Base-by-base conservation (phyloP, 37 sponge, comb jelly and placozoan genomes). In the Aplysina aerophoba region DNA sequence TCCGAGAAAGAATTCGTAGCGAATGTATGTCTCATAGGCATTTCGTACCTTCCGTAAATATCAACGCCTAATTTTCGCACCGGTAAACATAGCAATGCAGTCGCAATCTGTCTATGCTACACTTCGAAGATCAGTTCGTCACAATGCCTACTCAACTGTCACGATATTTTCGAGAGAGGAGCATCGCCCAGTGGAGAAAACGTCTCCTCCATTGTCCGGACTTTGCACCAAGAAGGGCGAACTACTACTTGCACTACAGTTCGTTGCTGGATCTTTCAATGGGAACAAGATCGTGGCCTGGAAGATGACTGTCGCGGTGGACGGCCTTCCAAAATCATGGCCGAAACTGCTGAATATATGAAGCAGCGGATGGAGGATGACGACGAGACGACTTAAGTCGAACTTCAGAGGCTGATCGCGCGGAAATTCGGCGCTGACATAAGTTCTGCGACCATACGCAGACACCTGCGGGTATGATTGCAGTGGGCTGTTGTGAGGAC, bases 401-500 rank as follows among this genome's bases (percentile, higher is more conserved):
- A 67, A 22, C 28, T 67, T 16, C 69, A 67, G 28, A 14, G 69
- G 27, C 19, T 67, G 69, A n/a, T 67, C 13, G 28, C 69, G 28
- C 69, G 28, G n/a, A 67, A 67, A 67, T 67, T 67, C 69, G 69
- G 22, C n/a, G 69, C n/a, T 13, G 28, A 67, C 22, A 15, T 67
- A 21, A 67, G 69, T 67, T n/a, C 69, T 67, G 27, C 69, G 14
- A 67, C 69, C 14, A 67, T 67, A 67, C 69, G 27, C 14, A 67
- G 69, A 27, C 28, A 67, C 28, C 27, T 67, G 27, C 69, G 69
- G 13, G 28, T n/a, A 67, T 67, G 13, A 14, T 22, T 67, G 25
- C 25, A 67, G 28, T 67, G 69, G 69, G n/a, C 69, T 67, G 69
- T 67, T 22, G 69, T 67, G 28, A 67, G 69, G n/a, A 67, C 28